These are phyloP conservation scores for Podotricha telesiphe DNA, from an alignment of 2,888 invertebrate genomes.

Conservation along the genomic window DNA sequence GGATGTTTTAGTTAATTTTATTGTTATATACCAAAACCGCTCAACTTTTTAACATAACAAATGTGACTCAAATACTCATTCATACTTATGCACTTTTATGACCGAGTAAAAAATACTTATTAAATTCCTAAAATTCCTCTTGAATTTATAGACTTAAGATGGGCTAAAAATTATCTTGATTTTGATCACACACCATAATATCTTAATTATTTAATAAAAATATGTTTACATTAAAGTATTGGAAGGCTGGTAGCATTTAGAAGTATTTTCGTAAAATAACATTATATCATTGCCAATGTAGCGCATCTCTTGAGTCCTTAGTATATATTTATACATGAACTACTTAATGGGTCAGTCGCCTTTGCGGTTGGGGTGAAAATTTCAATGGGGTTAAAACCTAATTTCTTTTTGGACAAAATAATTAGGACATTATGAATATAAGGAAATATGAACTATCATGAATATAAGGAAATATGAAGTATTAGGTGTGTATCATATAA, in stretches of 20 bases:
- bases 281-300: not conserved
- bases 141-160: no score
- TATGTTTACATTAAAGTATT: not conserved
- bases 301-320: slow-evolving; percentile 9
- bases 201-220: not conserved
- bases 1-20: no score
- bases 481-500: not conserved
- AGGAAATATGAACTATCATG: not conserved
- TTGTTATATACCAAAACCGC: no score
- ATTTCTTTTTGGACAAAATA: slow-evolving; percentile 11
- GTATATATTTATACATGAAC: slow-evolving; percentile 10
- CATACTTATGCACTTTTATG: no score
- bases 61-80: no score
- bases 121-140: no score
- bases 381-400: slow-evolving; percentile 8
- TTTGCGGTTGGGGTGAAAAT: not conserved
- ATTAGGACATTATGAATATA: not conserved
- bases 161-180: no score
- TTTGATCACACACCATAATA: no score
- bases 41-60: no score
- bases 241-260: not conserved
- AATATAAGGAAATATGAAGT: not conserved
- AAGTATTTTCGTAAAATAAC: not conserved
- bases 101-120: no score
- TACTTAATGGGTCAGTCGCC: slow-evolving; percentile 19